These are phyloP conservation scores for Helicoverpa zea DNA, from an alignment of 1,140 invertebrate species.

Conservation along the genomic window DNA sequence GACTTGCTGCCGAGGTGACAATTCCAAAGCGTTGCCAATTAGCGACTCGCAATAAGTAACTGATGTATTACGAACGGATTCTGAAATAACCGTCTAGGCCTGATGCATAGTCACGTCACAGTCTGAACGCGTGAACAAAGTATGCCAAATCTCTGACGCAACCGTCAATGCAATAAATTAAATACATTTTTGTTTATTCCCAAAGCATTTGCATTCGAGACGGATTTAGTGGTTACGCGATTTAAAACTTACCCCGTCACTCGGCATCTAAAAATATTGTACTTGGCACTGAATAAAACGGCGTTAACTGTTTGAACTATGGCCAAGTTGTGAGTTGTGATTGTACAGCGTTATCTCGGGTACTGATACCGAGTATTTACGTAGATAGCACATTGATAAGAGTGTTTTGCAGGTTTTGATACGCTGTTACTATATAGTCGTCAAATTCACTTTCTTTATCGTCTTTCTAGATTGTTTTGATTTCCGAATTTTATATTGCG, in stretches of 20 bases:
- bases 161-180: slow-evolving; percentile 38
- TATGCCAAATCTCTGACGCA: slow-evolving; percentile 15
- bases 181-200: slow-evolving; percentile 36
- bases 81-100: neutral
- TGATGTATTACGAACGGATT: slow-evolving; percentile 2
- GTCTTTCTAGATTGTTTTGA: neutral
- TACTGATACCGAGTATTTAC: slow-evolving; percentile 42
- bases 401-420: slow-evolving; percentile 31
- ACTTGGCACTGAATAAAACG: slow-evolving; percentile 78
- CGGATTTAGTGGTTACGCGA: slow-evolving; percentile 67
- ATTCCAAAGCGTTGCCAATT: slow-evolving; percentile 22
- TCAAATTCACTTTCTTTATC: neutral
- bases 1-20: slow-evolving; percentile 21
- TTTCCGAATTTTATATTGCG: too few relatives aligned
- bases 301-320: slow-evolving; percentile 78
- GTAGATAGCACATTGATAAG: slow-evolving; percentile 40
- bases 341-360: slow-evolving; percentile 42
- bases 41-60: slow-evolving; percentile 1
- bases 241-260: slow-evolving; percentile 71
- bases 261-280: slow-evolving; percentile 79
- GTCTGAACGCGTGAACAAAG: slow-evolving; percentile 9
- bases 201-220: slow-evolving; percentile 35
- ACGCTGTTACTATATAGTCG: slow-evolving; percentile 6
- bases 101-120: neutral
- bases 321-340: slow-evolving; percentile 66